Evolutionary conservation across 2,888 invertebrate genomes (phyloP).

Genomic region (Cosmia trapezina): DNA sequence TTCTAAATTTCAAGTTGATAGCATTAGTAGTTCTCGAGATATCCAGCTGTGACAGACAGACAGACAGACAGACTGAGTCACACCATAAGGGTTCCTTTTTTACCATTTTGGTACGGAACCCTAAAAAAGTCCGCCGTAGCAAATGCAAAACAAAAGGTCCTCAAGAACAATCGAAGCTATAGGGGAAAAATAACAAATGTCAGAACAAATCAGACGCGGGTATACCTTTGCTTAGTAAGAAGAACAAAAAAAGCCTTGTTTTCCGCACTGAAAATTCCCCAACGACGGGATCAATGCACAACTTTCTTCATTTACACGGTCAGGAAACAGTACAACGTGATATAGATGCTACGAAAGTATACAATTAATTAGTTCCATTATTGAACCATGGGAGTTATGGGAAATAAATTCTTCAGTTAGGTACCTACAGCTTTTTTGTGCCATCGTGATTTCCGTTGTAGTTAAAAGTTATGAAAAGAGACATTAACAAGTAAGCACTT

Average conservation of each 20-base stretch:
- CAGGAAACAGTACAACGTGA: constrained; percentile 43
- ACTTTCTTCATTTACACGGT: constrained; percentile 78
- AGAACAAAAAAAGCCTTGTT: constrained; percentile 70
- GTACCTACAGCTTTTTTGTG: background rate
- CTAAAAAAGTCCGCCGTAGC: constrained; percentile 35
- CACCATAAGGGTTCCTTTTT: no score
- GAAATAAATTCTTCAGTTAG: background rate
- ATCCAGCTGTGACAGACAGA: no score
- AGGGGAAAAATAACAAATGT: constrained; percentile 77
- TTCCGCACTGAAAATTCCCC: constrained; percentile 72
- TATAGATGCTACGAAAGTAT: constrained; percentile 31
- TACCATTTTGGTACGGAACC: no score
- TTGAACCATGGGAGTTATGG: constrained; percentile 10
- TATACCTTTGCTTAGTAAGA: constrained; percentile 72
- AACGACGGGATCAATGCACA: constrained; percentile 69
- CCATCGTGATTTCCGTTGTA: background rate
- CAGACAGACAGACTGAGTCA: no score
- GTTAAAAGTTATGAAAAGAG: background rate
- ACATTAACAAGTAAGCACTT: background rate
- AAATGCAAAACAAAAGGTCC: constrained; percentile 67
- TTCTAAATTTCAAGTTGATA: no score
- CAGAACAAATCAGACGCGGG: constrained; percentile 80
- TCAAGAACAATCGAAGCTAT: constrained; percentile 72
- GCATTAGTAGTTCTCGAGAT: no score
- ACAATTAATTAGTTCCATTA: constrained; percentile 18